Evolutionary conservation across 2,888 invertebrate genomes (phyloP).

Genomic region (Argyra leucocephala): DNA sequence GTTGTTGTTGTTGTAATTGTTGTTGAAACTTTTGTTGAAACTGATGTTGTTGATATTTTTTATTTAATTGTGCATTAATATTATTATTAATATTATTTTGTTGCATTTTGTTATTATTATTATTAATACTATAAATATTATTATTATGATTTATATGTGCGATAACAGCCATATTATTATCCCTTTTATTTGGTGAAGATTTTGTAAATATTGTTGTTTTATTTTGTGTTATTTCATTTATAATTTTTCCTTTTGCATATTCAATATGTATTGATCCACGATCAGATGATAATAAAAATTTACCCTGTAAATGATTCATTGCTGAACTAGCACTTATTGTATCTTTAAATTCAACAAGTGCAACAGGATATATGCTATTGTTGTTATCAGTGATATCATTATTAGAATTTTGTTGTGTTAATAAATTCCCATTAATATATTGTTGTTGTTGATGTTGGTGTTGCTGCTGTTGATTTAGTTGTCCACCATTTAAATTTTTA

Average conservation of each 20-base stretch:
- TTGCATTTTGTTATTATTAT: not conserved
- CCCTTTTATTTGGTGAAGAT: constrained; percentile 8
- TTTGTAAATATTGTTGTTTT: constrained; percentile 11
- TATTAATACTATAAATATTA: too few relatives aligned
- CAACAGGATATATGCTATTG: constrained; percentile 70
- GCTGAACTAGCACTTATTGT: constrained; percentile 84
- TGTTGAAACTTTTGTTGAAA: constrained; percentile 17
- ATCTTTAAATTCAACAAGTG: constrained; percentile 96
- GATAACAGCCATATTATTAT: constrained; percentile 15
- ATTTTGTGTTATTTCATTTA: constrained; percentile 47
- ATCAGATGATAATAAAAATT: constrained; percentile 89
- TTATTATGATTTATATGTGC: constrained; percentile 16
- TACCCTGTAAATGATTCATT: constrained; percentile 89
- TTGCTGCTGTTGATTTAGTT: constrained; percentile 21
- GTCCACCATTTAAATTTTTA: constrained; percentile 17
- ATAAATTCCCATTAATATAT: not conserved
- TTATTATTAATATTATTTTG: constrained; percentile 18
- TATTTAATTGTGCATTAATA: constrained; percentile 16
- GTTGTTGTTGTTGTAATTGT: constrained; percentile 12
- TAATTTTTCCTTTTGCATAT: constrained; percentile 98
- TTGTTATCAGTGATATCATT: constrained; percentile 21
- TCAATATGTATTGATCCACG: constrained; percentile 97
- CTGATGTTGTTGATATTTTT: constrained; percentile 9
- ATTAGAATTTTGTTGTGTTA: constrained; percentile 9
- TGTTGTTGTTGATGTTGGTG: constrained; percentile 21